Conservation (phyloP, 2,797 vertebrate species). For the Phrynocephalus guinanensis region DNA sequence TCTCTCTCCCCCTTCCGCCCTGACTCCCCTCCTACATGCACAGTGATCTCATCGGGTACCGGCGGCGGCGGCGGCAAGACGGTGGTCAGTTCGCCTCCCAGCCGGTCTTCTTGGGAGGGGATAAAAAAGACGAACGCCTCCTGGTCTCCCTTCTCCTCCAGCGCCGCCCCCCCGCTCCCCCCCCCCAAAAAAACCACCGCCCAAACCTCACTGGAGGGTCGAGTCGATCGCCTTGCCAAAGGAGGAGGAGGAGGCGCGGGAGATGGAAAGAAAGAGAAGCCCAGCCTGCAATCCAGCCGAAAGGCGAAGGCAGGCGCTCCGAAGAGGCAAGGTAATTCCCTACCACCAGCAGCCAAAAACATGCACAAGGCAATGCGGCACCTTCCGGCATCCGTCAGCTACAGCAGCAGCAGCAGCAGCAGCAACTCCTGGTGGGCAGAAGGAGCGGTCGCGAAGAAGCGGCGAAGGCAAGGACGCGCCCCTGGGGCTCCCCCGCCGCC, state of each 20-base stretch:
- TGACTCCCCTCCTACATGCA: slow-evolving; percentile 47
- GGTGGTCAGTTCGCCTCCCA: slow-evolving; percentile 12
- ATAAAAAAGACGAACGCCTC: background rate
- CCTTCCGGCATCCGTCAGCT: slow-evolving; percentile 73
- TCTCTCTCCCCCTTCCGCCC: background rate
- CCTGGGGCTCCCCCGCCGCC: background rate
- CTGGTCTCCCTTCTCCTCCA: no score
- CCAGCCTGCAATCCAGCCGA: background rate
- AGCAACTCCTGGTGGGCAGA: slow-evolving; percentile 35
- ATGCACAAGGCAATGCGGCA: slow-evolving; percentile 84
- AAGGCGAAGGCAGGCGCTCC: background rate
- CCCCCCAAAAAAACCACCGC: background rate
- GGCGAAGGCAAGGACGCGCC: slow-evolving; percentile 24
- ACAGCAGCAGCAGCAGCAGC: background rate
- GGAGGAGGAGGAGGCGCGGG: no score
- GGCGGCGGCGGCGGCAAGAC: slow-evolving; percentile 36
- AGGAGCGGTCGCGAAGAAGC: background rate
- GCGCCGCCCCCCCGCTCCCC: background rate
- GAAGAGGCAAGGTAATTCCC: slow-evolving; percentile 50
- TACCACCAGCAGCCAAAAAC: slow-evolving; percentile 63
- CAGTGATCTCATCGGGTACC: slow-evolving; percentile 62
- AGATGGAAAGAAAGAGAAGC: background rate
- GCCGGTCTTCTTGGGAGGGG: background rate
- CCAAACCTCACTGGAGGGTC: background rate
- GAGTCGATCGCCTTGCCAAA: background rate